phyloP scores from a whole-genome alignment of 2,888 invertebrate species.

The Cephonodes hylas region DNA sequence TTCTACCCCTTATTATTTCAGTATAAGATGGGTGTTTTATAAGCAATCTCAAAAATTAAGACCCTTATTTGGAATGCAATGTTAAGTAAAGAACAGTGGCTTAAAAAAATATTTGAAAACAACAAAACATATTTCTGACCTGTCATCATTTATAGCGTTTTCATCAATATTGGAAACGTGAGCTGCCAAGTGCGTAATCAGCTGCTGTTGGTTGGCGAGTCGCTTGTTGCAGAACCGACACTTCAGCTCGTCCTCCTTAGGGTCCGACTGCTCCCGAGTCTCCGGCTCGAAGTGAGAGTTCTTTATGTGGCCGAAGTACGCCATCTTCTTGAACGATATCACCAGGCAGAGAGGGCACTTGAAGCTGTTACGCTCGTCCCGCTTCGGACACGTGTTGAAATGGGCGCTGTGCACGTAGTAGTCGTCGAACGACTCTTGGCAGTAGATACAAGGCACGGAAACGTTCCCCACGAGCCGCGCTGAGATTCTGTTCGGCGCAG shows the following conservation, averaged over 20 bases:
- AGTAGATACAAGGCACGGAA: conserved; percentile 62
- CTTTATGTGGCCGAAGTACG: conserved; percentile 58
- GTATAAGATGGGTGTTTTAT: too few species aligned
- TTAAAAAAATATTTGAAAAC: neutral
- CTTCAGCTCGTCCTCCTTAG: conserved; percentile 33
- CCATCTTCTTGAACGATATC: conserved; percentile 39
- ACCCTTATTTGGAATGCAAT: too few species aligned
- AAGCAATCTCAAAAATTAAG: too few species aligned
- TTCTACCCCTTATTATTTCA: too few species aligned
- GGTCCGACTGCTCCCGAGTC: conserved; percentile 17
- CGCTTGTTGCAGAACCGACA: conserved; percentile 67
- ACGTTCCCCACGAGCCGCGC: conserved; percentile 25
- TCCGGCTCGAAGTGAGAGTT: conserved; percentile 52
- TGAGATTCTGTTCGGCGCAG: conserved; percentile 45
- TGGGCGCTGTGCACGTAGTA: conserved; percentile 58
- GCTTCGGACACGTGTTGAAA: conserved; percentile 51
- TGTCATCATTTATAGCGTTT: conserved; percentile 37
- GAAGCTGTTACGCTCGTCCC: conserved; percentile 36
- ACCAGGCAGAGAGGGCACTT: conserved; percentile 62
- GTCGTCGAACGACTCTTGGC: conserved; percentile 51
- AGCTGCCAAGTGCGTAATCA: conserved; percentile 66
- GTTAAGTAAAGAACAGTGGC: neutral
- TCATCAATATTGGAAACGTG: conserved; percentile 63
- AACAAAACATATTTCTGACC: conserved; percentile 44
- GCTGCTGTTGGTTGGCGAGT: conserved; percentile 54